Evolutionary conservation across 2,113 vertebrate species (phyloP).

Genomic region (Sigmodon hispidus): DNA sequence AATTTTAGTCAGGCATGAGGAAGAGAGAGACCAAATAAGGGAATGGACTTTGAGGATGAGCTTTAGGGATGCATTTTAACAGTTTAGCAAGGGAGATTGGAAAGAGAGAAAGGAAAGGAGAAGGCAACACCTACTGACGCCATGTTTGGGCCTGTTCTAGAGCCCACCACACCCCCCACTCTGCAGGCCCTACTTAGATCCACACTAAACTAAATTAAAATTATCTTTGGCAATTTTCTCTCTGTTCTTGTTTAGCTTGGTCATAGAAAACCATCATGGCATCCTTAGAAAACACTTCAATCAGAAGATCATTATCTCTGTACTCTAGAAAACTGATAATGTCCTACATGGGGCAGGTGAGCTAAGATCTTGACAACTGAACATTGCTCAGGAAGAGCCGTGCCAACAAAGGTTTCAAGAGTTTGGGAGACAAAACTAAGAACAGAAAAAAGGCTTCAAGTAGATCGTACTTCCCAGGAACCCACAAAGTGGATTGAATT

Average conservation of each 20-base stretch:
- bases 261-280: background rate
- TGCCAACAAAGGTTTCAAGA: background rate
- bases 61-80: background rate
- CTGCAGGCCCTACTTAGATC: background rate
- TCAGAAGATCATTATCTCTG: background rate
- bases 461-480: background rate
- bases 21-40: background rate
- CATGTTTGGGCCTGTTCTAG: background rate
- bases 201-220: no score
- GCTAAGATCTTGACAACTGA: background rate
- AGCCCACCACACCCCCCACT: background rate
- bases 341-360: background rate
- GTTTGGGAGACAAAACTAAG: background rate
- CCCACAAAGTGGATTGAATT: background rate
- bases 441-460: background rate
- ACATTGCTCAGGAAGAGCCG: background rate
- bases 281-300: background rate
- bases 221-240: background rate
- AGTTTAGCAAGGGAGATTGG: no score
- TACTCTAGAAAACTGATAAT: background rate
- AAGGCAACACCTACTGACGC: background rate
- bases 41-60: background rate
- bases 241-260: background rate
- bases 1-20: background rate
- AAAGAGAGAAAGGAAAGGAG: background rate